A percentile compares a stretch with the other conserved stretches of the same genome.
These are phyloP conservation scores for Macrochelys suwanniensis DNA, from an alignment of 2,797 vertebrate genomes.

Conservation along the genomic window DNA sequence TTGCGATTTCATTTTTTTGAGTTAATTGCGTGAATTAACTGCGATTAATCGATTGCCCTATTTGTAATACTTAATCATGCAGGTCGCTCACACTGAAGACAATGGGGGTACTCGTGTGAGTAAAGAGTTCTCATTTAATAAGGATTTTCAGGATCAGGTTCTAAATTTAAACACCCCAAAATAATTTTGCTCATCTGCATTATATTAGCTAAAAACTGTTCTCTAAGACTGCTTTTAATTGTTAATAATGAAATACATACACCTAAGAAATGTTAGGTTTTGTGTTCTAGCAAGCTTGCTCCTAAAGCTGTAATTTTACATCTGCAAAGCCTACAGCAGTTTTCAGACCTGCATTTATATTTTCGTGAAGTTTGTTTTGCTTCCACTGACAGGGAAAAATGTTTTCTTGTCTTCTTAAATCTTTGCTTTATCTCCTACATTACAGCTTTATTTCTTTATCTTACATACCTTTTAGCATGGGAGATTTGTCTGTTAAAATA, in stretches of 20 bases:
- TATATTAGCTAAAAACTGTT: background rate
- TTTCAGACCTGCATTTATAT: background rate
- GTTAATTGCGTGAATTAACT: no score
- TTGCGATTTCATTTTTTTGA: no score
- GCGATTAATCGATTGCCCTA: no score
- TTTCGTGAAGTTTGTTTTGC: fast-evolving
- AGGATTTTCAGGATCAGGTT: background rate
- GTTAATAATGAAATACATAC: background rate
- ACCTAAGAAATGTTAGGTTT: background rate
- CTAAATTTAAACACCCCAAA: background rate
- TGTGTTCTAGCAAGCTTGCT: background rate
- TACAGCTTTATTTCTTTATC: background rate
- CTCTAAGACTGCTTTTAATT: background rate
- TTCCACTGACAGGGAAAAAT: background rate
- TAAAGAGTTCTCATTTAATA: background rate
- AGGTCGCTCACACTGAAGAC: background rate
- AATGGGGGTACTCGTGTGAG: background rate
- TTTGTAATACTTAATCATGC: background rate
- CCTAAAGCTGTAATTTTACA: background rate
- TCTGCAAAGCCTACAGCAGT: background rate
- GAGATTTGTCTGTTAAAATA: background rate
- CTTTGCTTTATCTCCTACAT: background rate
- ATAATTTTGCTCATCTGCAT: background rate
- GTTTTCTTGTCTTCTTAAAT: background rate
- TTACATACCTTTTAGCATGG: background rate